Evolutionary conservation across 2,888 invertebrate genomes (phyloP).

Genomic region (Serripes groenlandicus): DNA sequence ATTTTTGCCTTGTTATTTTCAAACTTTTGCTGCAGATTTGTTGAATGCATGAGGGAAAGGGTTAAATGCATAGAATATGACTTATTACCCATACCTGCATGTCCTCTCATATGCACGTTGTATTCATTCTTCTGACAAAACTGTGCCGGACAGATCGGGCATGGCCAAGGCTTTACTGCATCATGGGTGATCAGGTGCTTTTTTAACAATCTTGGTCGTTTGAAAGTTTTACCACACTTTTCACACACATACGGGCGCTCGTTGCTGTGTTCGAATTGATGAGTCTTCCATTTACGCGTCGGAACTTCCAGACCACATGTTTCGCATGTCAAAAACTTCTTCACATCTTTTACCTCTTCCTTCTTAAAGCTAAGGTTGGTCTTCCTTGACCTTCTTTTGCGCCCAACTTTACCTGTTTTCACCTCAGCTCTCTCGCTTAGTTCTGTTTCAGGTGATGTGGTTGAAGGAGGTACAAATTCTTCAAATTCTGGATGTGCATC

Average conservation of each 20-base stretch:
- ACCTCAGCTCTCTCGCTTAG: no score
- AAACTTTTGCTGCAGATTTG: no score
- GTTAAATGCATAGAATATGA: no score
- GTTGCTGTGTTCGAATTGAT: slow-evolving; percentile 38
- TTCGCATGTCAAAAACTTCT: no score
- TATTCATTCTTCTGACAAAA: slow-evolving; percentile 65
- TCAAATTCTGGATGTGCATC: background rate
- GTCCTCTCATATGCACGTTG: slow-evolving; percentile 56
- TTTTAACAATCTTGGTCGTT: slow-evolving; percentile 40
- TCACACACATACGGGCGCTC: slow-evolving; percentile 62
- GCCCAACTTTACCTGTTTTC: no score
- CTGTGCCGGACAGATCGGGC: slow-evolving; percentile 50
- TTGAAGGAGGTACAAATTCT: no score
- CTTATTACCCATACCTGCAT: slow-evolving; percentile 61
- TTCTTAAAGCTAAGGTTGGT: background rate
- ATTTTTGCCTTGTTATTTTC: no score
- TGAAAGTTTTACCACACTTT: slow-evolving; percentile 61
- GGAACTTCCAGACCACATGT: slow-evolving; percentile 37
- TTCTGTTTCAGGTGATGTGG: no score
- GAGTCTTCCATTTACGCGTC: slow-evolving; percentile 28
- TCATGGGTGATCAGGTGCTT: slow-evolving; percentile 57
- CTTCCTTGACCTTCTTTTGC: no score
- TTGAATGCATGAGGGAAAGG: no score
- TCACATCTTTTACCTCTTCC: slow-evolving; percentile 16
- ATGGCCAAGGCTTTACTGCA: slow-evolving; percentile 59